Percentiles rank a stretch among this genome's conserved stretches.
Conservation (phyloP, 64 coral and sea anemone species). For the Montipora sp. region DNA sequence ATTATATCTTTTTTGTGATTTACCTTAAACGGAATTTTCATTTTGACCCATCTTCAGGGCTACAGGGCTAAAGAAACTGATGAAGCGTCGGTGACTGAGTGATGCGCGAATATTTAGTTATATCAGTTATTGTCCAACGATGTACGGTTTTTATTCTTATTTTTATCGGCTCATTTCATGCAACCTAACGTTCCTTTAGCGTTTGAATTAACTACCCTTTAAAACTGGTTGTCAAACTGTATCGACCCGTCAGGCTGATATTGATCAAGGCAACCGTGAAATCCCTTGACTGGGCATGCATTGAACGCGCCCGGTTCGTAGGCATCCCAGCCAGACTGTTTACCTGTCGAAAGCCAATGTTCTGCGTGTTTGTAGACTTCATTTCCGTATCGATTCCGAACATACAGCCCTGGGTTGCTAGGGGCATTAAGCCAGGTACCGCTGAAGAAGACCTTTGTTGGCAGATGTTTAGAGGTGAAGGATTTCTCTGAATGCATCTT, state of each 20-base stretch:
- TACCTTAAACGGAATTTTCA: no score
- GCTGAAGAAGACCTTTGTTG: slow-evolving; percentile 87
- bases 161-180: no score
- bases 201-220: background rate
- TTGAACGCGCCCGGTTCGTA: slow-evolving; percentile 76
- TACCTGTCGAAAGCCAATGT: slow-evolving; percentile 91
- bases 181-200: no score
- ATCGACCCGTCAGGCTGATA: slow-evolving; percentile 92
- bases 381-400: slow-evolving; percentile 85
- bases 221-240: slow-evolving; percentile 90
- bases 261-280: slow-evolving; percentile 89
- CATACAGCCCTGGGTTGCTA: slow-evolving; percentile 84
- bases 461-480: slow-evolving; percentile 31
- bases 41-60: no score
- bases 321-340: slow-evolving; percentile 83
- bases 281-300: slow-evolving; percentile 72
- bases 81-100: no score
- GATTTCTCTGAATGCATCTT: slow-evolving; percentile 76
- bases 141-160: no score
- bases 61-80: no score
- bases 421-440: slow-evolving; percentile 82
- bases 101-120: no score
- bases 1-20: no score
- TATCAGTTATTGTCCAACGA: no score
- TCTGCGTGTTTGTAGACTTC: slow-evolving; percentile 85